These are phyloP conservation scores for Tenthredo mesomela DNA, from an alignment of 2,888 invertebrate species.

Conservation along the genomic window DNA sequence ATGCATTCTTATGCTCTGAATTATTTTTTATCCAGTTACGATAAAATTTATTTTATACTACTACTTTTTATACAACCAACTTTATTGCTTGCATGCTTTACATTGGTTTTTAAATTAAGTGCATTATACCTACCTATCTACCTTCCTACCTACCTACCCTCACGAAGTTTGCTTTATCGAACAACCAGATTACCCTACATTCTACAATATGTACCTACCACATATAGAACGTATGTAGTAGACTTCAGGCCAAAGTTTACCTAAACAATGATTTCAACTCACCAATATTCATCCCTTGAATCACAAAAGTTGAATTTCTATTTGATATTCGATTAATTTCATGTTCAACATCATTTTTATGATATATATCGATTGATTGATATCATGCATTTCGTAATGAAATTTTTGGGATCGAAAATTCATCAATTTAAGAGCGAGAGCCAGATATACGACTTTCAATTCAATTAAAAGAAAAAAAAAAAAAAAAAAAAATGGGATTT, in stretches of 20 bases:
- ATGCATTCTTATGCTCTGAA: no score
- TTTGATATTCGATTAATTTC: no score
- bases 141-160: neutral
- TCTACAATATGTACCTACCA: neutral
- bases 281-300: neutral
- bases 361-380: no score
- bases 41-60: neutral
- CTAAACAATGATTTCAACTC: neutral
- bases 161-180: neutral
- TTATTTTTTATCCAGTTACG: neutral
- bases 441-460: no score
- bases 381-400: no score
- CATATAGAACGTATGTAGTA: neutral
- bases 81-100: constrained; percentile 20
- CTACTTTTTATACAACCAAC: neutral
- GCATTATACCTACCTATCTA: neutral
- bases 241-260: neutral
- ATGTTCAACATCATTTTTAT: no score
- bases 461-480: no score
- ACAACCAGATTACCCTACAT: constrained; percentile 4
- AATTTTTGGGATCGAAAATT: no score
- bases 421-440: no score
- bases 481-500: no score
- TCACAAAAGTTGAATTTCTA: no score
- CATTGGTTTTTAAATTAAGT: neutral